These are phyloP conservation scores for Cephus pulcher DNA, from an alignment of 2,888 invertebrate genomes.

Conservation along the genomic window DNA sequence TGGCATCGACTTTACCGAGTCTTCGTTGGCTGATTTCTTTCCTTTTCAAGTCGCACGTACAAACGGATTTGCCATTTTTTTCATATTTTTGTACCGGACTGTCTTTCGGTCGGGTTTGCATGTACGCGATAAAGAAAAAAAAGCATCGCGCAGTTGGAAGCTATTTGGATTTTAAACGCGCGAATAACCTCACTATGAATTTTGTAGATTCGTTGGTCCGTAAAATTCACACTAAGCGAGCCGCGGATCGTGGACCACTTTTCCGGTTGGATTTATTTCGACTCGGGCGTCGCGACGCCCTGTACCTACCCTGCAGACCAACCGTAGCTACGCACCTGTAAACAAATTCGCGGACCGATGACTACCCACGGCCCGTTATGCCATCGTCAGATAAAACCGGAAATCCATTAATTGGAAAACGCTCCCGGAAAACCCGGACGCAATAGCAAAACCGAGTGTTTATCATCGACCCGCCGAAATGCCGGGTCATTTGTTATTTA, in stretches of 20 bases:
- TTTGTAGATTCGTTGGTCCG: not conserved
- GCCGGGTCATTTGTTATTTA: slow-evolving; percentile 57
- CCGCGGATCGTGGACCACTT: not conserved
- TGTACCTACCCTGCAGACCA: not conserved
- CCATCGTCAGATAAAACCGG: slow-evolving; percentile 48
- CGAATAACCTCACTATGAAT: not conserved
- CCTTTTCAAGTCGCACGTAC: not conserved
- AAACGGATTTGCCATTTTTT: not conserved
- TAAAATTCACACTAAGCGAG: not conserved
- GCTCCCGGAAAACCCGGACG: slow-evolving; percentile 40
- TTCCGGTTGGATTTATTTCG: not conserved
- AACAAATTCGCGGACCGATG: slow-evolving; percentile 48
- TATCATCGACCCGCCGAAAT: slow-evolving; percentile 47
- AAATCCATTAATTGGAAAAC: slow-evolving; percentile 63
- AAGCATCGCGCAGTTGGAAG: not conserved
- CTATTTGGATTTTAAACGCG: not conserved
- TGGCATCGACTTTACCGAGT: slow-evolving; percentile 17
- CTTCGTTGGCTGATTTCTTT: not conserved
- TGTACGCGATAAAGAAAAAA: not conserved
- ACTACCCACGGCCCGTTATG: slow-evolving; percentile 30
- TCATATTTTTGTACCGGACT: not conserved
- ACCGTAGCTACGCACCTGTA: slow-evolving; percentile 37
- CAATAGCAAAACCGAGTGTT: slow-evolving; percentile 30
- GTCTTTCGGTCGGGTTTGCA: not conserved
- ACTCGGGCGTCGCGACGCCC: not conserved